Evolutionary conservation across 2,113 vertebrate genomes (phyloP).

Genomic region (Marmota flaviventris): DNA sequence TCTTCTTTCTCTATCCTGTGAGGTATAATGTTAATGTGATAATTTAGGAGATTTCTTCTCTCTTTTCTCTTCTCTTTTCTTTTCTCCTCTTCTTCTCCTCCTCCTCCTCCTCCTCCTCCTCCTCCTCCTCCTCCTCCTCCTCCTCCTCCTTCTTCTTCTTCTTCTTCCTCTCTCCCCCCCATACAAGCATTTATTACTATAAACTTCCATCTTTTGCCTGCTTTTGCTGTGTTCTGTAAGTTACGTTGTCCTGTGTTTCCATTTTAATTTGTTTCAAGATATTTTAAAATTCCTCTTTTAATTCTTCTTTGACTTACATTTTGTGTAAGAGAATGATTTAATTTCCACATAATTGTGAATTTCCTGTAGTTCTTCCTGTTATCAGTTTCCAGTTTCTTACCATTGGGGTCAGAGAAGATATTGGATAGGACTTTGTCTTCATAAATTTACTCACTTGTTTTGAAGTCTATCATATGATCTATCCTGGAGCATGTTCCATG

Average conservation of each 20-base stretch:
- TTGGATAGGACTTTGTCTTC: background rate
- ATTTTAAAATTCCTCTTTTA: background rate
- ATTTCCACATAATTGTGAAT: background rate
- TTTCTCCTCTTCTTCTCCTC: too few relatives aligned
- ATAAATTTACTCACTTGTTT: too few relatives aligned
- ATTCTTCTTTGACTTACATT: background rate
- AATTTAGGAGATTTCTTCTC: background rate
- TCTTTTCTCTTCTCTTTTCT: too few relatives aligned
- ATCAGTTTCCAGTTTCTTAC: background rate
- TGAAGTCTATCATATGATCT: too few relatives aligned
- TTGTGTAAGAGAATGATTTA: background rate
- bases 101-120: too few relatives aligned
- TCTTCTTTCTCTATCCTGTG: background rate
- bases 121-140: rapidly evolving
- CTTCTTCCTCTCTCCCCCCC: too few relatives aligned
- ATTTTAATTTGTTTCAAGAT: background rate
- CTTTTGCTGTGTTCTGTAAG: too few relatives aligned
- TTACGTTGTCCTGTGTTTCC: background rate
- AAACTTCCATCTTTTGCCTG: too few relatives aligned
- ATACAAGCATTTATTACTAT: too few relatives aligned
- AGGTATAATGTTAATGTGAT: background rate
- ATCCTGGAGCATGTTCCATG: too few relatives aligned
- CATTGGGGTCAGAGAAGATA: background rate
- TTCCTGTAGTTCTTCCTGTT: background rate
- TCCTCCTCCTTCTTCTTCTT: too few relatives aligned